Conservation (phyloP, 1,140 invertebrate species). For the Heliconius nattereri region DNA sequence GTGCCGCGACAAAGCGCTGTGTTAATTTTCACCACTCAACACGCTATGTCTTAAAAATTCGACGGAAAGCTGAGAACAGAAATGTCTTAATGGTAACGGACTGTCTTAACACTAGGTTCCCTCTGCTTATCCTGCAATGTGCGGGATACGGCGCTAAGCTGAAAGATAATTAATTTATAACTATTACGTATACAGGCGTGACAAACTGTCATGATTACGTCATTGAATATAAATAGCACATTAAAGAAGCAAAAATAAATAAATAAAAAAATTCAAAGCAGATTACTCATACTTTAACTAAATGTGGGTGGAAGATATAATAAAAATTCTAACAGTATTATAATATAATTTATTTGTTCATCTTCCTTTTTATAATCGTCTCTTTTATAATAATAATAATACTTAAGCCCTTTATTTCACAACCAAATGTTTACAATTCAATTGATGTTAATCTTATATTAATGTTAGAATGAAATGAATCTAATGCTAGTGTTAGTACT, state of each 20-base stretch:
- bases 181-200: too few relatives aligned
- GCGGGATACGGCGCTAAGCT: not conserved
- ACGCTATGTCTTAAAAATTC: too few relatives aligned
- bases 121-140: not conserved
- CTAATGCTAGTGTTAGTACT: too few relatives aligned
- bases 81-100: not conserved
- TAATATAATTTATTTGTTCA: not conserved
- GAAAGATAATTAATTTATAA: too few relatives aligned
- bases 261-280: not conserved
- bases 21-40: too few relatives aligned
- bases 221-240: not conserved
- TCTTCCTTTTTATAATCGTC: not conserved
- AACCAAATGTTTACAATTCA: too few relatives aligned
- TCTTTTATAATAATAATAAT: not conserved
- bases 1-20: too few relatives aligned
- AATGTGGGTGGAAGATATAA: not conserved
- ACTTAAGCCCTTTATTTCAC: too few relatives aligned
- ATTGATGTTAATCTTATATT: too few relatives aligned
- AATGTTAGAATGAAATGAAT: too few relatives aligned
- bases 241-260: not conserved
- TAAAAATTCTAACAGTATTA: not conserved
- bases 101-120: not conserved
- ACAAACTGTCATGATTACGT: not conserved
- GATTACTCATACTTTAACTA: not conserved
- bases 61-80: too few relatives aligned